Evolutionary conservation across 2,888 invertebrate species (phyloP).

Genomic region (Bembecia ichneumoniformis): DNA sequence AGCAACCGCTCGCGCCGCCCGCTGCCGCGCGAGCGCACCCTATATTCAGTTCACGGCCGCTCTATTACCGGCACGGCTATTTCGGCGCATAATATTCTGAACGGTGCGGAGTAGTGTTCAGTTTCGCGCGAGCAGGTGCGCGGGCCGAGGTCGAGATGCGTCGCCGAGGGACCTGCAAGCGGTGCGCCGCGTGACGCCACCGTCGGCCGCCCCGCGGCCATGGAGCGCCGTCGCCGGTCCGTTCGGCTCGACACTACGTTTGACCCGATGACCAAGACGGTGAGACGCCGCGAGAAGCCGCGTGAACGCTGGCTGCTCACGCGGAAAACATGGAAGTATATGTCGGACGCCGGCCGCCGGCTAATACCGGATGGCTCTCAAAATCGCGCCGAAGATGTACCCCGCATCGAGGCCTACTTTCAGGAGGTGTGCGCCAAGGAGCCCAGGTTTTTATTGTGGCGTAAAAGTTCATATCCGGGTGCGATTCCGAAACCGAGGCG

Average conservation of each 20-base stretch:
- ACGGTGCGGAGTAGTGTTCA: conserved; percentile 56
- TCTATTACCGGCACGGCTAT: conserved; percentile 63
- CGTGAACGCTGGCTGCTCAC: conserved; percentile 91
- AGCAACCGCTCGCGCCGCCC: conserved; percentile 19
- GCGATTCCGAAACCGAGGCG: conserved; percentile 74
- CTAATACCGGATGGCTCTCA: conserved; percentile 86
- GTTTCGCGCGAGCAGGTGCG: conserved; percentile 62
- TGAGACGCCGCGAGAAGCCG: conserved; percentile 71
- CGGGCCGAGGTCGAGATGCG: conserved; percentile 39
- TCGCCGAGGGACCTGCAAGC: conserved; percentile 16
- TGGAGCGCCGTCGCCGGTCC: conserved; percentile 51
- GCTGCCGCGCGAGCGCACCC: conserved; percentile 43
- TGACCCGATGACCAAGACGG: conserved; percentile 72
- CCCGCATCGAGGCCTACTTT: conserved; percentile 86
- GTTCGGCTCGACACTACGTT: conserved; percentile 58
- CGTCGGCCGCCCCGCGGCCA: conserved; percentile 41
- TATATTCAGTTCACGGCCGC: conserved; percentile 68
- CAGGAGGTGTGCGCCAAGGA: conserved; percentile 86
- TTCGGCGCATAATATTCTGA: conserved; percentile 60
- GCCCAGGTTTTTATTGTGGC: conserved; percentile 84
- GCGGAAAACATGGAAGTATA: conserved; percentile 91
- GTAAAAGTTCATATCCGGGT: conserved; percentile 87
- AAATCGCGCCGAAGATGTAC: conserved; percentile 82
- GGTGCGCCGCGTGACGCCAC: conserved; percentile 9
- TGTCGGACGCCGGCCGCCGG: conserved; percentile 91